Base-by-base conservation (phyloP, 1,140 invertebrate genomes). In the Liolophura sinensis region DNA sequence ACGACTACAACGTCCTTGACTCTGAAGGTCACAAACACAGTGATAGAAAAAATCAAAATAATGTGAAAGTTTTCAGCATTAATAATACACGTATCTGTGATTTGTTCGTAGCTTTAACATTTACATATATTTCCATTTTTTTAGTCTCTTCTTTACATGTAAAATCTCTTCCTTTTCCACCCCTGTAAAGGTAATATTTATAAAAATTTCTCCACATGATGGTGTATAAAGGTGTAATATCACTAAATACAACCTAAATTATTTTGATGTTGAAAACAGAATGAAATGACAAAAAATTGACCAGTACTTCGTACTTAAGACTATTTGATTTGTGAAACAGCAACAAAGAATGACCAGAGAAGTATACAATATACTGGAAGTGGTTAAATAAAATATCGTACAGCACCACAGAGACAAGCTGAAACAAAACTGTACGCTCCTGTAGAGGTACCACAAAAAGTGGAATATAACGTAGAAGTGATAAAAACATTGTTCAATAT, bases 1-100 rank as follows among this genome's bases (percentile, higher is more conserved):
- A 63, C 96, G 88, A 14, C 89, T 90, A 77, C 96, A 97, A 47
- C 88, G 87, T 1, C 92, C 91, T 70, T 90, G 88, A 54, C 91
- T 88, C 89, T 93, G 64, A 48, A 71, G 73, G 46, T 60, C 12
- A 64, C 62, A 50, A 65, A 31, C 61, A 61, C 66, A 70, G 49
- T 61, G 61, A 22, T 46, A 61, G 52, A 67, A 67, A 9, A 55
- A 61, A 67, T 50, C 65, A 62, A 56, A 58, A 67, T 59, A 49
- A 31, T 48, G 15, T 14, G n/a, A 50, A 14, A 62, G 60, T 12
- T 62, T 15, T 20, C 27, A 62, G 1, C 47, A 49, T 62, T 18
- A 0, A 11, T 20, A 1, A n/a, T n/a, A 20, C 20, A 49, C 1
- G 48, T 24, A 62, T 3, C 11, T 22, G 25, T 57, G 31, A 40